Percentiles rank a stretch among this genome's conserved stretches.
phyloP scores from a whole-genome alignment of 2,888 invertebrate species.

The Crepidodera aurea region DNA sequence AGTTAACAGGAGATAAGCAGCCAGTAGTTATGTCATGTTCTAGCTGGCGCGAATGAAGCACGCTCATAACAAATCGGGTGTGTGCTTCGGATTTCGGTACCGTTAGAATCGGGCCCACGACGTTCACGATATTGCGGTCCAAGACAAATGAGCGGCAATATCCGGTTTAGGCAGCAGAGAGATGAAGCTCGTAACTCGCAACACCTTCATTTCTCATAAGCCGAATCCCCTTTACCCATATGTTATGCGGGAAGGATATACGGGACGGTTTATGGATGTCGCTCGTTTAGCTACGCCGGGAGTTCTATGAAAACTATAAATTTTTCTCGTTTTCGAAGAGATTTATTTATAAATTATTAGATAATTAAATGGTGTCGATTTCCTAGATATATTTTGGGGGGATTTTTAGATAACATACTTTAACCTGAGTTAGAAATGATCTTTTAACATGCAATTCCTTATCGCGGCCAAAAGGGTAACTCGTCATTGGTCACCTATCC shows the following conservation, averaged over 20 bases:
- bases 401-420: too few species aligned
- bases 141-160: constrained; percentile 62
- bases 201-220: constrained; percentile 58
- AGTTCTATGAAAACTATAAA: constrained; percentile 12
- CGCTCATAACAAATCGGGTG: constrained; percentile 53
- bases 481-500: too few species aligned
- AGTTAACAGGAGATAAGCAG: constrained; percentile 43
- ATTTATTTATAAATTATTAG: constrained; percentile 16
- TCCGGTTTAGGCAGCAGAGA: constrained; percentile 57
- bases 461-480: too few species aligned
- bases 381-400: too few species aligned
- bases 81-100: constrained; percentile 54
- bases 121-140: constrained; percentile 54
- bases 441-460: too few species aligned
- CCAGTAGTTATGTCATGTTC: constrained; percentile 39
- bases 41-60: constrained; percentile 33
- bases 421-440: too few species aligned
- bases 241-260: constrained; percentile 44
- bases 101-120: constrained; percentile 51
- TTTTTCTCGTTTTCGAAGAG: constrained; percentile 9
- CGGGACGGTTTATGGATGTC: constrained; percentile 27
- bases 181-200: constrained; percentile 59
- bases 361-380: too few species aligned
- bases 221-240: constrained; percentile 50
- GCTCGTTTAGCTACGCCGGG: constrained; percentile 3